Base-by-base conservation (phyloP, 2,113 vertebrate genomes). In the Arvicanthis niloticus region DNA sequence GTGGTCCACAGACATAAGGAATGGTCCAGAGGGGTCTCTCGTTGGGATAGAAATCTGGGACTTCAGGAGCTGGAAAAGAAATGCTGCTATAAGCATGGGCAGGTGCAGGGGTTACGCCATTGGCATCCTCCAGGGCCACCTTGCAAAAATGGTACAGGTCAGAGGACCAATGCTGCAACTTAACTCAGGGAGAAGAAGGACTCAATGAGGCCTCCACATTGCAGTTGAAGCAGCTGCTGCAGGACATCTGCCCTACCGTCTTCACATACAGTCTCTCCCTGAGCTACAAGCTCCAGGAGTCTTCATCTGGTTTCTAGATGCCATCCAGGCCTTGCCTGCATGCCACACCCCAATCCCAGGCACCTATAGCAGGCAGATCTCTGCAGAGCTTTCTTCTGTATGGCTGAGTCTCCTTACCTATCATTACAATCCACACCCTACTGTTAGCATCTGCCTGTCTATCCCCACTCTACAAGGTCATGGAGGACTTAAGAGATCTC, bases 1-100 rank as follows among this genome's bases (percentile, higher is more conserved):
- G 97, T 99, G 99, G 98, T 99, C 99, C 7, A 99, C 99, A 10
- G 99, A 99, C 99, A 99, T 99, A 67, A 99, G 99, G 78, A 99
- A 99, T 31, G 99, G 98, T 80, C 99, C 99, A 0, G 98, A 98
- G 8, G 99, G 98, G 96, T 99, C 99, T 98, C 99, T 99, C 12
- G 95, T 97, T 15, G 99, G 99, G 97, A 99, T 98, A 98, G 99
- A 99, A 21, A 99, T 99, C 98, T 99, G 99, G 88, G 99, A 99
- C 97, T 99, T 99, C 98, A 99, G 98, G 96, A 99, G 99, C 99
- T 99, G 96, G 60, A 95, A 97, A 26, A 97, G 93, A 98, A 75
- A 98, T n/a, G 97, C 96, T 93, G 95, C 88, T 97, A 97, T 98
- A 97, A 98, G 93, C 80, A 8, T 17, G 24, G 48, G 48, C n/a